Base-by-base conservation (phyloP, 1,140 invertebrate genomes). In the Myzus persicae region DNA sequence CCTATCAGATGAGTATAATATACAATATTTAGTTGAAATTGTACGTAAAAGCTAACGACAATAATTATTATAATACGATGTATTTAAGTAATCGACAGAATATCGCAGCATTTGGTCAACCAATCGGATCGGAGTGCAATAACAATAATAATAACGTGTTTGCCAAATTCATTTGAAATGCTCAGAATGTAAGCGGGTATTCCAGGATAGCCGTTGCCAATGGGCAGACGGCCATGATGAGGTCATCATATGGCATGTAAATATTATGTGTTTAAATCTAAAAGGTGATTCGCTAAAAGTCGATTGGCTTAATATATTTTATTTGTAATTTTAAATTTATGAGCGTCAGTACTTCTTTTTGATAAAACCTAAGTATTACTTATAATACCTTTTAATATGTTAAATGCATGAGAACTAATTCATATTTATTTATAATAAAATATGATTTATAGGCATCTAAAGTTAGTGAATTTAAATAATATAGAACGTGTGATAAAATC, bases 111-210 rank as follows among this genome's bases (percentile, higher is more conserved):
- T n/a, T n/a, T 22, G 81, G 22, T 84, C 31, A 46, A 87, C 85
- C 85, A n/a, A 46, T 87, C 7, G 42, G 2, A 87, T 89, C 46
- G 87, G 14, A 24, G n/a, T 89, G 22, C 38, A 88, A 38, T 85
- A 85, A 85, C 82, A 85, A 44, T 51, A 89, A 89, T 36, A n/a
- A 51, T 89, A 51, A 89, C 36, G n/a, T 51, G 87, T 48, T 89
- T 51, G 87, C 87, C 46, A 89, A 89, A 89, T 51, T 89, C 44
- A 40, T 85, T 44, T 85, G 44, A 51, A 51, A 89, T 89, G 20
- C 24, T 38, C 46, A 44, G 1, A 44, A 18, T n/a, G 42, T n/a
- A 18, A 87, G 42, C 84, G 87, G 46, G 44, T 51, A 51, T 88
- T 22, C 8, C 11, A 26, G 85, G 7, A 48, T 36, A 88, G 26